Base-by-base conservation (phyloP, 2,797 vertebrate genomes). In the Loris lydekkerianus region DNA sequence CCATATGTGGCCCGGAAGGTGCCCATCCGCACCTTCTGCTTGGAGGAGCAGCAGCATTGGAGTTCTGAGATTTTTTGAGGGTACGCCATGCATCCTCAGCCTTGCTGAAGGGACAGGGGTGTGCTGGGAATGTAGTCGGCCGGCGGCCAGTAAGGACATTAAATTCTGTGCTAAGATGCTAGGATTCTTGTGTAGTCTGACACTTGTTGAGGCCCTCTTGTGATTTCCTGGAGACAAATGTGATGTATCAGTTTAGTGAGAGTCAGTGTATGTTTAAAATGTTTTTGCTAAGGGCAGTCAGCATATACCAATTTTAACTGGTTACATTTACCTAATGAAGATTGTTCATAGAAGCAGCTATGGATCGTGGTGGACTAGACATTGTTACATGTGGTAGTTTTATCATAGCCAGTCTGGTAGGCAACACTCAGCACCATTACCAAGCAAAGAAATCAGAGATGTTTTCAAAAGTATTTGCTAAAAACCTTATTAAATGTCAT, bases 401-500 rank as follows among this genome's bases (percentile, higher is more conserved):
- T 7, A n/a, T 31, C 1, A 3, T 9, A 25, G 27, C 15, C 27
- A 7, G 3, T 4, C 11, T 10, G 11, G 4, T 56, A 20, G 37
- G 27, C 13, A 37, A 34, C 2, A 17, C n/a, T 46, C 5, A 93
- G 0, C 29, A 58, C 27, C 69, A 58, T 21, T n/a, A 31, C 25
- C 63, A 9, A 40, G 63, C 56, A 61, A 58, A 94, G 60, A 31
- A 29, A 78, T 78, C 2, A 3, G 34, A 84, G 7, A 4, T 7
- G 9, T 27, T 76, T 61, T 10, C 67, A 31, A 72, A 61, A 29
- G 34, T 37, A 25, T 75, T 87, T 76, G 46, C 23, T 43, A 14
- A 94, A 86, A 34, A 76, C n/a, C 49, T 43, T 63, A 65, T 46
- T 82, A 43, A 85, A 83, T 65, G 70, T 53, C 86, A 53, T 7